Conservation (phyloP, 2,888 invertebrate genomes). For the Monoplex corrugatus region DNA sequence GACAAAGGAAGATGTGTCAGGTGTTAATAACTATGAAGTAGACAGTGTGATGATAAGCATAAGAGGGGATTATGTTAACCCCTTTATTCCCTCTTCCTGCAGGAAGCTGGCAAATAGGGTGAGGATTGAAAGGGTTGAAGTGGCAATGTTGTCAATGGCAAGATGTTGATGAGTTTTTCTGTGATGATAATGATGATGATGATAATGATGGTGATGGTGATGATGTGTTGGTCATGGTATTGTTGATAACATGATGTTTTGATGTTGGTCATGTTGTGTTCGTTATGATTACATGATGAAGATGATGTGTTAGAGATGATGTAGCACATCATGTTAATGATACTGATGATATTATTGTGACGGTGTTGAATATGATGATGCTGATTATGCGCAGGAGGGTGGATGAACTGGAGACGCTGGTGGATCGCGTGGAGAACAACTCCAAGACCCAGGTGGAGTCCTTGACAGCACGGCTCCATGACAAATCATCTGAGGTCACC, state of each 20-base stretch:
- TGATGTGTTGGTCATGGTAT: no score
- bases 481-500: slow-evolving; percentile 72
- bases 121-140: no score
- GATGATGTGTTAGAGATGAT: background rate
- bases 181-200: background rate
- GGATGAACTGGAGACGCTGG: slow-evolving; percentile 75
- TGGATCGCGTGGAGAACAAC: slow-evolving; percentile 75
- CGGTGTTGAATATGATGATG: background rate
- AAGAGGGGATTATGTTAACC: no score
- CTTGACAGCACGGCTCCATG: slow-evolving; percentile 70
- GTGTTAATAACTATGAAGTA: no score
- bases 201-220: background rate
- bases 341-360: no score
- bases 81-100: no score
- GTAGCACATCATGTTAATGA: no score
- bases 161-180: background rate
- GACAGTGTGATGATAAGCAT: no score
- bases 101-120: no score
- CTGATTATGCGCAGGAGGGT: slow-evolving; percentile 66
- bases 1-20: no score
- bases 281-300: background rate
- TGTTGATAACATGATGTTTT: no score
- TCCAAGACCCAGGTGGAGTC: slow-evolving; percentile 72
- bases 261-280: background rate
- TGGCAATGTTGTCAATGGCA: background rate